A percentile compares a stretch with the other conserved stretches of the same genome.
These are phyloP conservation scores for Xyrauchen texanus DNA, from an alignment of 2,113 vertebrate species.

Conservation along the genomic window DNA sequence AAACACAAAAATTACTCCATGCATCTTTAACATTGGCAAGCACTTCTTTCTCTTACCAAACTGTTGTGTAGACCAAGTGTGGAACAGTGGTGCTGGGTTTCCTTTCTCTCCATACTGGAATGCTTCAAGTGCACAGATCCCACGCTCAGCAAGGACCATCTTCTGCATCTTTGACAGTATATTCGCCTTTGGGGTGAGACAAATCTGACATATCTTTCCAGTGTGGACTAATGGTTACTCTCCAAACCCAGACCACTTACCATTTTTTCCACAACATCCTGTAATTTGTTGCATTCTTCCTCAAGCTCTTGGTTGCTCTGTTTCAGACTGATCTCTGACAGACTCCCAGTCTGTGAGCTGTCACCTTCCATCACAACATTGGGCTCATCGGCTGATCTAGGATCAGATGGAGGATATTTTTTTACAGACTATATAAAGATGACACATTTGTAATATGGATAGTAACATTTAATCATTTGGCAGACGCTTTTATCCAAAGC, in stretches of 20 bases:
- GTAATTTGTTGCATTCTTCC: slow-evolving; percentile 75
- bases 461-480: too few species aligned
- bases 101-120: slow-evolving; percentile 74
- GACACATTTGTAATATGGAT: too few species aligned
- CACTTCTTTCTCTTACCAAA: slow-evolving; percentile 79
- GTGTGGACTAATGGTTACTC: too few species aligned
- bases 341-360: slow-evolving; percentile 23
- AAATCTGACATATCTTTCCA: too few species aligned
- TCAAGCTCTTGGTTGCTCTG: slow-evolving; percentile 75
- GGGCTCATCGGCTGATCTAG: slow-evolving; percentile 68
- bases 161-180: slow-evolving; percentile 85
- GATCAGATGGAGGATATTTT: neutral
- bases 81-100: slow-evolving; percentile 74
- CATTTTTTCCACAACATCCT: slow-evolving; percentile 78
- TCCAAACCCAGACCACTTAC: slow-evolving; percentile 61
- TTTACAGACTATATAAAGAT: neutral
- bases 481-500: too few species aligned
- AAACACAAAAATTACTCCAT: too few species aligned
- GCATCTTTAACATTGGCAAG: neutral
- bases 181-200: slow-evolving; percentile 50
- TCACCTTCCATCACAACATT: slow-evolving; percentile 61
- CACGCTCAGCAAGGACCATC: slow-evolving; percentile 79
- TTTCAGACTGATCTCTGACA: slow-evolving; percentile 38
- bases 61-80: slow-evolving; percentile 82
- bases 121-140: slow-evolving; percentile 82